Evolutionary conservation across 1,140 invertebrate genomes (phyloP), one percentile per base, ranked within the genome.

Genomic region (Drosophila triauraria): DNA sequence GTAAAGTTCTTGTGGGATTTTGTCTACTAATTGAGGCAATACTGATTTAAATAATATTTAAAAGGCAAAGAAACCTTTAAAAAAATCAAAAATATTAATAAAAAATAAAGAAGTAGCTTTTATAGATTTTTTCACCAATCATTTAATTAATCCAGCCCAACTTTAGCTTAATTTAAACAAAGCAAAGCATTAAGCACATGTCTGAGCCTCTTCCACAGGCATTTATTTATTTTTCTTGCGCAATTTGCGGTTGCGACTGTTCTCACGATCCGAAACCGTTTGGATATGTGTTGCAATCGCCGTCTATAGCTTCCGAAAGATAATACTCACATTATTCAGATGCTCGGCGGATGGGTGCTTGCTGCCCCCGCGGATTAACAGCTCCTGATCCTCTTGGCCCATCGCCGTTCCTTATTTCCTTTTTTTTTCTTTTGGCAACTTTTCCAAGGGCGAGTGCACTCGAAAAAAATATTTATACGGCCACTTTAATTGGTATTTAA

Each of bases 341-440:
- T 87, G 91, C 74, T 92, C 91, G 46, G 84, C 86, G 4, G 91
- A 92, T n/a, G 83, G 63, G 40, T 84, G 65, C 38, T 91, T 91
- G 75, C 88, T 92, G 58, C 81, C 77, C 27, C 91, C 86, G 47
- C 84, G 79, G 59, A 92, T 70, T 54, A 92, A 53, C 51, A 92
- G 51, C 69, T 92, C 91, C 72, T 92, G 91, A 92, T 92, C 91
- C 87, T 92, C 91, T 75, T 92, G 91, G 53, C 91, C 91, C 91
- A 92, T 92, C 10, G 61, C 32, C 25, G 63, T 10, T 53, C 0
- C 9, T 43, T 38, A 27, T 54, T 58, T 27, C 7, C 4, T 40
- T 6, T n/a, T 7, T 7, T 23, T 56, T n/a, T 7, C 6, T 23
- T 56, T n/a, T 44, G n/a, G 43, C n/a, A 13, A 12, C 13, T 43